A percentile compares a stretch with the other conserved stretches of the same genome.
Evolutionary conservation across 2,797 vertebrate genomes (phyloP).

Genomic region (Passerculus sandwichensis): DNA sequence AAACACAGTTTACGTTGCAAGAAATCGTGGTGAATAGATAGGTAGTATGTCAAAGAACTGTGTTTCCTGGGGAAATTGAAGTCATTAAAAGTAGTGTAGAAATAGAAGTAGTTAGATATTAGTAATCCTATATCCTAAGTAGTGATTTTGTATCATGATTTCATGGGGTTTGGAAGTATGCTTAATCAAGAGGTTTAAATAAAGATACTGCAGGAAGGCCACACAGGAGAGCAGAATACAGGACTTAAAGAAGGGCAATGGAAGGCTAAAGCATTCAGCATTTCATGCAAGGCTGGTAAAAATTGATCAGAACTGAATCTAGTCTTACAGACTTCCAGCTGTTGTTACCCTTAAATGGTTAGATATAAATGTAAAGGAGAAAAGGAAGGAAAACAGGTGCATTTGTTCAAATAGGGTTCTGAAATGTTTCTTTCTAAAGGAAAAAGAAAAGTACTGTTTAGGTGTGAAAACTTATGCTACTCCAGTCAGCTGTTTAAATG

Average conservation of each 20-base stretch:
- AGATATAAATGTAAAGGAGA: not conserved
- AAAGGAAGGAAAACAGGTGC: not conserved
- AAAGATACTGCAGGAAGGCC: not conserved
- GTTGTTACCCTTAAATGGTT: not conserved
- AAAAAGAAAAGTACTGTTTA: not conserved
- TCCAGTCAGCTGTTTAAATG: not conserved
- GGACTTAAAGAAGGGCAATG: not conserved
- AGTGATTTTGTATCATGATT: not conserved
- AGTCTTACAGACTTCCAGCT: not conserved
- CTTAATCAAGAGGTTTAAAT: not conserved
- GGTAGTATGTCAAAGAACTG: not conserved
- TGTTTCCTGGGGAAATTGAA: not conserved
- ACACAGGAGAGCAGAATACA: not conserved
- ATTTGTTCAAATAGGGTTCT: not conserved
- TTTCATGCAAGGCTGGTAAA: not conserved
- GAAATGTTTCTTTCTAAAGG: not conserved
- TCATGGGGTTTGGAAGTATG: not conserved
- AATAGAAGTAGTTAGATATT: not conserved
- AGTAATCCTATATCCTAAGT: not conserved
- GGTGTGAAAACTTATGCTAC: not conserved
- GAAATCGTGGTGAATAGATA: not conserved
- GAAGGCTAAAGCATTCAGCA: not conserved
- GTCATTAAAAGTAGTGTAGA: not conserved
- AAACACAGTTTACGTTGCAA: not conserved
- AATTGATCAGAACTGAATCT: not conserved